Base-by-base conservation (phyloP, 2,113 vertebrate genomes). In the Leptodactylus fuscus region DNA sequence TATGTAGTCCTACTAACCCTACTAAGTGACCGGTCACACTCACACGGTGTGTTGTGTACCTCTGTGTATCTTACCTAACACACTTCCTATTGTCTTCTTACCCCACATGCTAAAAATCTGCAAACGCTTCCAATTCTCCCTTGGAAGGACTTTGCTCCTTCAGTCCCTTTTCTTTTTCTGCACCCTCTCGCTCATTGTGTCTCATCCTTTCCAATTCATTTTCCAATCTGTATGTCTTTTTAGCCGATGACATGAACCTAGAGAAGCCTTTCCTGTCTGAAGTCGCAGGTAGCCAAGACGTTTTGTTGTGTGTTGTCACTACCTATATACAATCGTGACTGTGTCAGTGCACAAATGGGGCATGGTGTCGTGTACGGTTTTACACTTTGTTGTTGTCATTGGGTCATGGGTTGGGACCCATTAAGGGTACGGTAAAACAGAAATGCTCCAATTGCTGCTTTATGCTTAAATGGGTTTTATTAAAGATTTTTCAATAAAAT, bases 241-340 rank as follows among this genome's bases (percentile, higher is more conserved):
- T 92, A 93, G 92, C 90, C 0, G 76, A 90, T 87, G 87, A 67
- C 71, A 27, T 44, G 79, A 77, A 67, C 44, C 38, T 32, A 67
- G 81, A 78, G 48, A 49, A 83, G 58, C 55, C 29, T 34, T 49
- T 55, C 46, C 51, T 85, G 0, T 87, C 29, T 58, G 41, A 78
- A 58, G 29, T 79, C 65, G 73, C 81, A 58, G 87, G 80, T 60
- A 87, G 79, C 84, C 81, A 85, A 0, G 48, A 48, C 12, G 80
- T 79, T n/a, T 81, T 85, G 62, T 79, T 32, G 9, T 83, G 48
- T 65, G 76, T 9, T 20, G 34, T 69, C 65, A 22, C 32, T 69
- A 22, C 34, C 16, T 69, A 20, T 32, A 11, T 49, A 29, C 13
- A 13, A 75, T 18, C 1, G 18, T 36, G 34, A 18, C 65, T 38